Evolutionary conservation across 2,113 vertebrate species (phyloP), one percentile per base, ranked within the genome.

Genomic region (Capra hircus): DNA sequence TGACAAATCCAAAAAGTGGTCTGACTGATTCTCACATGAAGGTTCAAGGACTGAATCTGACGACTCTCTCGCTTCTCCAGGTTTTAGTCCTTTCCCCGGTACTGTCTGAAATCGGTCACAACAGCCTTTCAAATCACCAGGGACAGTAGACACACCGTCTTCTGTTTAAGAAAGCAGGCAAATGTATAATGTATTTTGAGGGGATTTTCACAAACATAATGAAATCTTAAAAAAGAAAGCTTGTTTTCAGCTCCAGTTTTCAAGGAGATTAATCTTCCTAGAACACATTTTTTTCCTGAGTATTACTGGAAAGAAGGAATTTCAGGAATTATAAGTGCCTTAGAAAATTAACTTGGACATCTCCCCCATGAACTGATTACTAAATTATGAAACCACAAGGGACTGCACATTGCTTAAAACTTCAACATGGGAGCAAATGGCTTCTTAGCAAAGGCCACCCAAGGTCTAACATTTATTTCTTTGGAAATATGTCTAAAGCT

Each of bases 311-410:
- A 95, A 92, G 90, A 64, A 77, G 53, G 14, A 17, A 48, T 95
- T 88, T 94, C 15, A 50, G 77, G 95, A 91, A 91, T 98, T 98
- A 19, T 40, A 89, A 94, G 33, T 50, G 9, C 60, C 67, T 88
- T 71, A 28, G 50, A 93, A 96, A 95, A 82, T 83, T 60, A 50
- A 94, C 78, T 91, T 95, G 50, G 80, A 45, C 90, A 77, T 94
- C 64, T 96, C 82, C 86, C 48, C 40, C 45, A 57, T 48, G 43
- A 94, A 78, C 25, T 74, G 45, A 86, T 93, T 33, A 92, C 52
- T 94, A 89, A 91, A 67, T 85, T 88, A 64, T 40, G 67, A 91
- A 96, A 85, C 83, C 25, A 48, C 0, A 2, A 71, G 28, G 53
- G 90, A 36, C 15, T 80, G 10, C 90, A 81, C 48, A 60, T 92